Percentiles rank a stretch among this genome's conserved stretches.
These are phyloP conservation scores for Pilophorus perplexus DNA, from an alignment of 2,888 invertebrate species.

Conservation along the genomic window DNA sequence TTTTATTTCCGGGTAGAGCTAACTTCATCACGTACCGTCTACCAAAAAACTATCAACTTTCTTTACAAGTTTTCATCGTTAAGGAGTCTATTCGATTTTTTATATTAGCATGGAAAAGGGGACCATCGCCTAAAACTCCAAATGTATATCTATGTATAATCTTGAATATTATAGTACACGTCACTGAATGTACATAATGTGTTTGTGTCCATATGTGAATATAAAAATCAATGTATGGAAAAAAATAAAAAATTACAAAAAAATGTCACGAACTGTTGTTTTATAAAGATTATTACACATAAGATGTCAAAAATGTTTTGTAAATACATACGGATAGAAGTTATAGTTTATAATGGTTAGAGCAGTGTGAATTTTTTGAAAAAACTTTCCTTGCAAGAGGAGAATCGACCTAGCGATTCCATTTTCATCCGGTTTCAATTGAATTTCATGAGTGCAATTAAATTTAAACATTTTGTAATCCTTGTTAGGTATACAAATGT, in stretches of 20 bases:
- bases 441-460: too few relatives aligned
- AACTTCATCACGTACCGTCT: too few relatives aligned
- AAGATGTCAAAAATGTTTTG: constrained; percentile 3
- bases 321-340: constrained; percentile 31
- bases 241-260: background rate
- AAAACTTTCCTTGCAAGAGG: too few relatives aligned
- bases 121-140: constrained; percentile 45
- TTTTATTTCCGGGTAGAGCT: too few relatives aligned
- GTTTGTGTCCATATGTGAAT: constrained; percentile 44
- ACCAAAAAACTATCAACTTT: too few relatives aligned
- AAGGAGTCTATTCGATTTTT: constrained; percentile 17
- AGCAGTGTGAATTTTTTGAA: too few relatives aligned
- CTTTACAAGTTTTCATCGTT: too few relatives aligned
- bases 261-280: constrained; percentile 28
- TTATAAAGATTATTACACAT: constrained; percentile 12
- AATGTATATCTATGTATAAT: constrained; percentile 38
- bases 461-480: too few relatives aligned
- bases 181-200: constrained; percentile 38
- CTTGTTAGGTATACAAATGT: too few relatives aligned
- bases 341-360: too few relatives aligned
- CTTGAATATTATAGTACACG: constrained; percentile 21
- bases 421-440: too few relatives aligned
- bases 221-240: constrained; percentile 12
- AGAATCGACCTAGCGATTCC: too few relatives aligned
- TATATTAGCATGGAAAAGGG: constrained; percentile 44